phyloP scores from a whole-genome alignment of 2,113 vertebrate species.

The Eudyptes chrysolophus region DNA sequence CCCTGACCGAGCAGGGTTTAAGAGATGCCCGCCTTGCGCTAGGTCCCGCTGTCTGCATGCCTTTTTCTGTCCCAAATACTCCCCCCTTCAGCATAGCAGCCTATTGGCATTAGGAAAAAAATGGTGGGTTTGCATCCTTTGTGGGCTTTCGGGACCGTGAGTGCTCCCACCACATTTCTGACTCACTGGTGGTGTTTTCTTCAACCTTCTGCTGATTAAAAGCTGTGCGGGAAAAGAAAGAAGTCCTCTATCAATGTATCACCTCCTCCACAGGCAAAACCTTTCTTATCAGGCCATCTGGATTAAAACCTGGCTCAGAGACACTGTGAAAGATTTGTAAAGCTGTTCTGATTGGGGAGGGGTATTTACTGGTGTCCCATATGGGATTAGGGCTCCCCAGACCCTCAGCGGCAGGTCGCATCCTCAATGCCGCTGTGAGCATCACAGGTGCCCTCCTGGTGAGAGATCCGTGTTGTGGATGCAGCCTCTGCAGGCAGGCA shows the following conservation, averaged over 20 bases:
- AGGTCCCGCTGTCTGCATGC: not conserved
- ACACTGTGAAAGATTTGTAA: not conserved
- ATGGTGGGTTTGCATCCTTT: not conserved
- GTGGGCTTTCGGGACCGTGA: not conserved
- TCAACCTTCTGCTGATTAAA: not conserved
- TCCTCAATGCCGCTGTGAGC: rapidly evolving
- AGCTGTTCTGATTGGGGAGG: not conserved
- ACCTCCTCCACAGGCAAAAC: not conserved
- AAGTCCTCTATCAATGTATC: not conserved
- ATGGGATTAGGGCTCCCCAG: not conserved
- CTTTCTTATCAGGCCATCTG: not conserved
- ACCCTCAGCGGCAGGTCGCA: not conserved
- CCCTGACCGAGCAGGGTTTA: not conserved
- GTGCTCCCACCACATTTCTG: not conserved
- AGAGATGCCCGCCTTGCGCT: rapidly evolving
- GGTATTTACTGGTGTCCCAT: not conserved
- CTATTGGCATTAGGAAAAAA: not conserved
- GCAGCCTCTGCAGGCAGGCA: not conserved
- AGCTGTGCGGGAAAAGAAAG: not conserved
- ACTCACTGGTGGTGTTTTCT: not conserved
- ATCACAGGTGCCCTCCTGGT: not conserved
- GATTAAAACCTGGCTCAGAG: slow-evolving; percentile 16
- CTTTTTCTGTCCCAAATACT: not conserved
- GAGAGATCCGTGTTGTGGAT: rapidly evolving
- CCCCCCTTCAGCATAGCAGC: not conserved